These are phyloP conservation scores for Lagria hirta DNA, from an alignment of 2,888 invertebrate species.

Conservation along the genomic window DNA sequence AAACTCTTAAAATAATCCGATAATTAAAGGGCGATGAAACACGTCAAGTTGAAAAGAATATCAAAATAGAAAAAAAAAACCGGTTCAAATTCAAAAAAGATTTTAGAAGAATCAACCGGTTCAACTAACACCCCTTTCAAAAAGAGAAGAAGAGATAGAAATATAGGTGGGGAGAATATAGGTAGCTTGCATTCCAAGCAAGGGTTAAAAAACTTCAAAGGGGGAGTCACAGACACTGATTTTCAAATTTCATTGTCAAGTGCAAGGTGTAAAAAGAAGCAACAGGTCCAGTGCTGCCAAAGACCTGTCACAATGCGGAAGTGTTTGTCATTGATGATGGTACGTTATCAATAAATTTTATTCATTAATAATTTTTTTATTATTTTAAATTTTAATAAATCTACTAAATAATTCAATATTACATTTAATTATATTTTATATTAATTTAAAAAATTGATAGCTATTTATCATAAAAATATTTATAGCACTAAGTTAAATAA, in stretches of 20 bases:
- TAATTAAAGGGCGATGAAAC: constrained; percentile 25
- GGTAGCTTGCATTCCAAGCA: constrained; percentile 44
- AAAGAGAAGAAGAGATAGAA: constrained; percentile 4
- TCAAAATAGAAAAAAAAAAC: constrained; percentile 29
- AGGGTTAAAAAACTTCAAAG: constrained; percentile 53
- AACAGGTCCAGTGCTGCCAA: constrained; percentile 14
- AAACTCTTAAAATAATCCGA: constrained; percentile 17
- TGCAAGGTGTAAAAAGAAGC: constrained; percentile 17
- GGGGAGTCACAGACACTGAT: constrained; percentile 53
- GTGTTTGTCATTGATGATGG: too few species aligned
- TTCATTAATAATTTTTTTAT: too few species aligned
- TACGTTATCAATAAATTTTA: too few species aligned
- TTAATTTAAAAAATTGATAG: too few species aligned
- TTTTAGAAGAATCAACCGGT: too few species aligned
- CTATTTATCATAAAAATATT: too few species aligned
- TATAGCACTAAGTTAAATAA: too few species aligned
- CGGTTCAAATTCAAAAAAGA: too few species aligned
- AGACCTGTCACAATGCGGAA: constrained; percentile 1
- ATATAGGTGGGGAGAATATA: constrained; percentile 7
- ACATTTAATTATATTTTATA: too few species aligned
- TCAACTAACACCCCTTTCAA: constrained; percentile 10
- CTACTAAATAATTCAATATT: too few species aligned
- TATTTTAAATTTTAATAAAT: too few species aligned
- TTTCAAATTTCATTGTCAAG: constrained; percentile 37
- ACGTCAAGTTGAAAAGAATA: constrained; percentile 16